Conservation (phyloP, 2,888 invertebrate genomes). For the Incurvaria masculella region DNA sequence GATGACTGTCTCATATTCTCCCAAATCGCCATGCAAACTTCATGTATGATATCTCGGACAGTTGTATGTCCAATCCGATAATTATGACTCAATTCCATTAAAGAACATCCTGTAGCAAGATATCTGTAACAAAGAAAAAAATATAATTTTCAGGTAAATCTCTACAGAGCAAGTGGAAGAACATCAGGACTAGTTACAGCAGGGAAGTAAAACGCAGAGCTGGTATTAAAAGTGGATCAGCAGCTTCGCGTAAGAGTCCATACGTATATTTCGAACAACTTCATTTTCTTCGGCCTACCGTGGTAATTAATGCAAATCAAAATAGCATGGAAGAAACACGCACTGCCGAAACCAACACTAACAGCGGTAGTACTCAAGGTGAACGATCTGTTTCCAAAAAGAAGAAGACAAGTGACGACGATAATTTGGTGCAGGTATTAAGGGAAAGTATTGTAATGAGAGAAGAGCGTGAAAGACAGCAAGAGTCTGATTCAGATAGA, state of each 20-base stretch:
- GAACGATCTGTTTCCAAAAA: constrained; percentile 20
- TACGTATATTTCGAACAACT: constrained; percentile 21
- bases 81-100: constrained; percentile 18
- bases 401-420: constrained; percentile 20
- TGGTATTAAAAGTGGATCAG: constrained; percentile 20
- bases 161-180: constrained; percentile 21
- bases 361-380: constrained; percentile 16
- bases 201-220: constrained; percentile 20
- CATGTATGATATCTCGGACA: constrained; percentile 19
- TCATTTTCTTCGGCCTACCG: constrained; percentile 21
- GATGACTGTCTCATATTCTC: constrained; percentile 13
- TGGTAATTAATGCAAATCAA: constrained; percentile 19
- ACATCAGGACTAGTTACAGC: constrained; percentile 20
- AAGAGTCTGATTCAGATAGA: constrained; percentile 20
- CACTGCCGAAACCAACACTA: constrained; percentile 18
- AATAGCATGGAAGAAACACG: constrained; percentile 19
- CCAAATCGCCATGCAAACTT: constrained; percentile 20
- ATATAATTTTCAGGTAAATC: constrained; percentile 21
- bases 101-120: constrained; percentile 20
- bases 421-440: constrained; percentile 15
- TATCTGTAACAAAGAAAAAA: constrained; percentile 19
- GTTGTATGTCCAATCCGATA: constrained; percentile 20
- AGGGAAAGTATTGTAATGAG: constrained; percentile 21
- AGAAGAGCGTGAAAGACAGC: constrained; percentile 20
- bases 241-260: constrained; percentile 19